These are phyloP conservation scores for Microtus pennsylvanicus DNA, from an alignment of 2,113 vertebrate species.

Conservation along the genomic window DNA sequence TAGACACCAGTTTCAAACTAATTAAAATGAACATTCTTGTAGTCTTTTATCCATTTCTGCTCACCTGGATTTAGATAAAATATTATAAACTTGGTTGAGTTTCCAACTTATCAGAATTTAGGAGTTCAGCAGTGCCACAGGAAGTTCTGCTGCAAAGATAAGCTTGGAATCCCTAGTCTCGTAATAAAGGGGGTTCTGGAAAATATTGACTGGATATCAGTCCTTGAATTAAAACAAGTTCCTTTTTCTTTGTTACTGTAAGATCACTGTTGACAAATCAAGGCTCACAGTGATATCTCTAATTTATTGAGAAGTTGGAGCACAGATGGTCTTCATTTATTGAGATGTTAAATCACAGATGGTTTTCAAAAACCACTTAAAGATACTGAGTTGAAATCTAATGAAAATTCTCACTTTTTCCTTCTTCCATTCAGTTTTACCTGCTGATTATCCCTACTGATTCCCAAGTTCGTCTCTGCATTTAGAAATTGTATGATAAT, in stretches of 20 bases:
- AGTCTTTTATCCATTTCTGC: too few species aligned
- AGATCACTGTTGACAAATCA: background rate
- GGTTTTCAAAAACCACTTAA: background rate
- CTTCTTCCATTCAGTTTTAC: background rate
- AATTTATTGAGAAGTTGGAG: background rate
- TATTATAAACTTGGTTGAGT: background rate
- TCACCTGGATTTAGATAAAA: background rate
- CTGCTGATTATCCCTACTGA: background rate
- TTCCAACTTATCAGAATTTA: background rate
- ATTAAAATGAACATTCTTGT: too few species aligned
- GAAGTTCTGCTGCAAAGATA: background rate
- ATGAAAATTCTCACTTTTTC: background rate
- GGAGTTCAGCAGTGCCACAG: background rate
- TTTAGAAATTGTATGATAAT: background rate
- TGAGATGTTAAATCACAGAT: background rate
- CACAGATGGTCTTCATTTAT: background rate
- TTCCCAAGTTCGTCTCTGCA: background rate
- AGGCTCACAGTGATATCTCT: background rate
- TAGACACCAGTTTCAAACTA: too few species aligned
- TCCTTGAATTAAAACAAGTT: background rate
- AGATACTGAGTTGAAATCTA: background rate
- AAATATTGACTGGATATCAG: background rate
- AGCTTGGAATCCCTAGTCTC: background rate
- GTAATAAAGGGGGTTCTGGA: background rate
- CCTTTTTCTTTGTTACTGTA: background rate